Evolutionary conservation across 2,888 invertebrate species (phyloP).

Genomic region (Xylocampa areola): DNA sequence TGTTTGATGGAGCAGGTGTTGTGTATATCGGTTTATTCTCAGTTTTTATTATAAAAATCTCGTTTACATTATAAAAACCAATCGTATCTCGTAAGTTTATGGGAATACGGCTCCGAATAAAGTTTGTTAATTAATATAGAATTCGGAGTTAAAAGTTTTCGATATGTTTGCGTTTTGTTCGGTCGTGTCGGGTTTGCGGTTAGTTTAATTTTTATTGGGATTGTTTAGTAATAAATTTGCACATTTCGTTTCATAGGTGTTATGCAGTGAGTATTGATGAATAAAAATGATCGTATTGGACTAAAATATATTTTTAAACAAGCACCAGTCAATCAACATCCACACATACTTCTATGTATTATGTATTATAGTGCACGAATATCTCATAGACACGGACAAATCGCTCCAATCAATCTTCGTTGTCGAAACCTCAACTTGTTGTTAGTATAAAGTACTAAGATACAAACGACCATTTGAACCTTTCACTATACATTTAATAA

Average conservation of each 20-base stretch:
- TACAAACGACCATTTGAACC: constrained; percentile 34
- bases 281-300: constrained; percentile 28
- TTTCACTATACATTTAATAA: constrained; percentile 32
- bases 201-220: constrained; percentile 37
- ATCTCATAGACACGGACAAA: constrained; percentile 60
- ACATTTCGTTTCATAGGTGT: constrained; percentile 24
- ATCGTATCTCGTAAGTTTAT: constrained; percentile 78
- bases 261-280: constrained; percentile 11
- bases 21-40: constrained; percentile 86
- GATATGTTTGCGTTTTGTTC: constrained; percentile 46
- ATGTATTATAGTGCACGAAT: constrained; percentile 51
- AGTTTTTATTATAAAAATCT: constrained; percentile 87
- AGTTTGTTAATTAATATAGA: constrained; percentile 74
- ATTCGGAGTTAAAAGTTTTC: constrained; percentile 62
- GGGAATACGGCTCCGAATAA: constrained; percentile 72
- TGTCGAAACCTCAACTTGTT: constrained; percentile 45
- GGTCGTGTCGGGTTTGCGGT: constrained; percentile 38
- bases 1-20: constrained; percentile 88
- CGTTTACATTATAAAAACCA: constrained; percentile 82
- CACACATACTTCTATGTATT: constrained; percentile 36
- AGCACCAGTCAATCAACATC: constrained; percentile 49
- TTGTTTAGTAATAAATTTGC: constrained; percentile 27
- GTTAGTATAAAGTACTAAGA: constrained; percentile 23
- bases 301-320: constrained; percentile 28
- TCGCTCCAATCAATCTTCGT: constrained; percentile 68